Base-by-base conservation (phyloP, 2,888 invertebrate species). In the Coenonympha arcania region DNA sequence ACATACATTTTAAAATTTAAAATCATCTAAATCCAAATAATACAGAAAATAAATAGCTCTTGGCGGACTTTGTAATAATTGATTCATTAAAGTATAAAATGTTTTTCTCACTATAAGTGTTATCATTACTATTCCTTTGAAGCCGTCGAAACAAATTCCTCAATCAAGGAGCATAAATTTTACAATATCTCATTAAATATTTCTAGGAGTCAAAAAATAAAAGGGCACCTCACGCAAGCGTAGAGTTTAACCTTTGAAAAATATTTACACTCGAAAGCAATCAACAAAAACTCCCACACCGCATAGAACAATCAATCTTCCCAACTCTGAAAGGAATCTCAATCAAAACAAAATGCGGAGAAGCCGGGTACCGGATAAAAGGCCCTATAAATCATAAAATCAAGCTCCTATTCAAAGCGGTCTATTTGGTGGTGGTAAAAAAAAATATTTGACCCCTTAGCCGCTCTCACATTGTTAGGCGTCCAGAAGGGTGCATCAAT, bases 351-450 rank as follows among this genome's bases (percentile, higher is more conserved):
- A 75, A 83, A 79, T 79, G 79, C 76, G 72, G 67, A 73, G 82
- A 75, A 79, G 77, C 75, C 71, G 72, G 64, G 71, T 39, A 69
- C 71, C 70, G 76, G 72, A 83, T 85, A 83, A 84, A 83, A 76
- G 79, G 73, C 63, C 69, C 71, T 79, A 86, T 86, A 86, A 84
- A 85, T 86, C 84, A 85, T 85, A 85, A 85, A 86, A 85, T 85
- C 85, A 85, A 72, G 80, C 69, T 67, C 67, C 79, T 72, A 82
- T 84, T 85, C 76, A 82, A 73, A 71, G 69, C 69, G 79, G 77
- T 83, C 77, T 77, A 78, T 82, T 79, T 76, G 71, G 60, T 52
- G 68, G 65, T 62, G 67, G 68, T 78, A 80, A 84, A 80, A 84
- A 80, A 84, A 83, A 79, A 71, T 58, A 54, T 65, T 73, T 78